These are phyloP conservation scores for Tichodroma muraria DNA, from an alignment of 2,113 vertebrate genomes.

Conservation along the genomic window DNA sequence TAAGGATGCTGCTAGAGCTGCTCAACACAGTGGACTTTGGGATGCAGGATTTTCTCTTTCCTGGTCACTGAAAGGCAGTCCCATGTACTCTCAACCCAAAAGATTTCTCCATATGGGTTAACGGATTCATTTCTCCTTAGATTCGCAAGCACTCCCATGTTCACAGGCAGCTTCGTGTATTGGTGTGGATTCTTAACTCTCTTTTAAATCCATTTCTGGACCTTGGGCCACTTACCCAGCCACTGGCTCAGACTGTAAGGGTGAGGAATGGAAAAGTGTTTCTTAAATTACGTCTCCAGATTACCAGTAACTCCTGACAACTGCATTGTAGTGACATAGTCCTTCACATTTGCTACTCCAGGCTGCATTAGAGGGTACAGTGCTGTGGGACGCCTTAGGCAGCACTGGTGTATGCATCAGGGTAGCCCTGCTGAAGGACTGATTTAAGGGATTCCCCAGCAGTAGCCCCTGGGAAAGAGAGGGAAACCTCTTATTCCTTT, in stretches of 20 bases:
- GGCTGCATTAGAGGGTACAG: neutral
- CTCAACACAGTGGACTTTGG: neutral
- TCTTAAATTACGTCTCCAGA: neutral
- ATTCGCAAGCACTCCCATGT: fast-evolving
- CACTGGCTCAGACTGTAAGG: neutral
- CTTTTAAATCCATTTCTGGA: neutral
- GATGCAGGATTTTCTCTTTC: neutral
- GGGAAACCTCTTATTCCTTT: neutral
- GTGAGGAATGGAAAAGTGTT: neutral
- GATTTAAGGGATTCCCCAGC: neutral
- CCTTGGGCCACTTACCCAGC: neutral
- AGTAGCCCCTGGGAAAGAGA: neutral
- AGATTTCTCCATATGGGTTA: fast-evolving
- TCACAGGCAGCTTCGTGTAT: fast-evolving
- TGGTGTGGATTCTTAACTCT: neutral
- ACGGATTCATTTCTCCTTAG: neutral
- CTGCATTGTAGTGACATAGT: neutral
- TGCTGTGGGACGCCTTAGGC: neutral
- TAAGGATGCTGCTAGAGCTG: neutral
- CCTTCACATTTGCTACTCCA: neutral
- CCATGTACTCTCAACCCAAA: neutral
- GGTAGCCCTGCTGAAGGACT: neutral
- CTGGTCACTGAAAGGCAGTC: neutral
- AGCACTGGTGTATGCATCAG: fast-evolving
- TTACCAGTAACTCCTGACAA: neutral